phyloP scores from a whole-genome alignment of 92 coral and sea anemone species.

The Isaurus tuberculatus region DNA sequence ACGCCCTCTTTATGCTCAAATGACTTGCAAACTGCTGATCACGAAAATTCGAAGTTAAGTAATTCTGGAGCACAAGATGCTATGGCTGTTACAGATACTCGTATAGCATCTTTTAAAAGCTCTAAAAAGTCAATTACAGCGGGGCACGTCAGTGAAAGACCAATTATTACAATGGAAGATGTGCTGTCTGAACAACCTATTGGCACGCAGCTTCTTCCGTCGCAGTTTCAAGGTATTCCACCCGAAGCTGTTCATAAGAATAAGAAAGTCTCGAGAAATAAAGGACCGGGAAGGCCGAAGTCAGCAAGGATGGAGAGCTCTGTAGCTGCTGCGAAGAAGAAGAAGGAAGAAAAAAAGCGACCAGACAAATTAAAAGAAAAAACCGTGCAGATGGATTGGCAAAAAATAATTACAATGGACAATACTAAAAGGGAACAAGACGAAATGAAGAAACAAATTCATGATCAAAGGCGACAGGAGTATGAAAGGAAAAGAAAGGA shows the following conservation, averaged over 20 bases:
- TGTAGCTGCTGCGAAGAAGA: constrained; percentile 11
- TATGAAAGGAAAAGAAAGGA: constrained; percentile 91
- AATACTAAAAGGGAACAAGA: constrained; percentile 65
- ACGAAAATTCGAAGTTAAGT: neutral
- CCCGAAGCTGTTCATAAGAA: constrained; percentile 35
- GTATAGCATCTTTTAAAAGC: neutral
- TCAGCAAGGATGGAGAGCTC: constrained; percentile 9
- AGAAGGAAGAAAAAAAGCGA: constrained; percentile 33
- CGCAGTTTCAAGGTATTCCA: constrained; percentile 43
- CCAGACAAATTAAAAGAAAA: constrained; percentile 13
- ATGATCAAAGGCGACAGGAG: constrained; percentile 81
- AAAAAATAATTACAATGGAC: constrained; percentile 7
- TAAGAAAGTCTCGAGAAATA: constrained; percentile 32
- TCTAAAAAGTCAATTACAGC: constrained; percentile 1
- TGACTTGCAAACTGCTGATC: constrained; percentile 8
- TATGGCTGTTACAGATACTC: neutral
- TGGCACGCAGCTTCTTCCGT: constrained; percentile 36
- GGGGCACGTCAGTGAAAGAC: constrained; percentile 1
- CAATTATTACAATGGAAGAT: constrained; percentile 43
- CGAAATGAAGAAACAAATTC: constrained; percentile 60
- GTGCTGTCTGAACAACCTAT: constrained; percentile 35
- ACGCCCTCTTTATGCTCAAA: neutral
- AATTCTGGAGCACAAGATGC: neutral
- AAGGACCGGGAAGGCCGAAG: constrained; percentile 42
- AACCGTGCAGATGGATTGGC: constrained; percentile 31